Conservation (phyloP, 2,888 invertebrate species). For the Aphrophora alni region DNA sequence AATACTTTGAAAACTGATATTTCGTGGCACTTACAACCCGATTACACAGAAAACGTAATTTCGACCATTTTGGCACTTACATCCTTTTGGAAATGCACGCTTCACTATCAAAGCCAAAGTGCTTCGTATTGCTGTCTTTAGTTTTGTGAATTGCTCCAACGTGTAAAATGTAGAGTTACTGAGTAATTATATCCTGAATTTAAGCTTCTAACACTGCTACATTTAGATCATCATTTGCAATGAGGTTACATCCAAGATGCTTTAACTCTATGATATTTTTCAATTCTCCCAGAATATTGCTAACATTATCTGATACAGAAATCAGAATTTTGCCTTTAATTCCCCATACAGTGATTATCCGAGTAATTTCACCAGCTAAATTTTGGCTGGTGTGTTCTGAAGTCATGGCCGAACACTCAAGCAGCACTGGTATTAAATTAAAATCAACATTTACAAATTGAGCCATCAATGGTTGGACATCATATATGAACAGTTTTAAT, state of each 20-base stretch:
- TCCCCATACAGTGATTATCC: not conserved
- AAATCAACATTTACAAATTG: not conserved
- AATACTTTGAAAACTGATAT: no score
- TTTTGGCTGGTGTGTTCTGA: conserved; percentile 9
- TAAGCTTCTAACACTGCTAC: not conserved
- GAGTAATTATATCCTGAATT: no score
- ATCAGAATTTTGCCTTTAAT: not conserved
- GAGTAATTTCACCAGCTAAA: conserved; percentile 6
- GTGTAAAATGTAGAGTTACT: no score
- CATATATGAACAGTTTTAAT: no score
- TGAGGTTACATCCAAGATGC: not conserved
- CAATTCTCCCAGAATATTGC: not conserved
- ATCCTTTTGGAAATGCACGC: no score
- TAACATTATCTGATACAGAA: conserved; percentile 15
- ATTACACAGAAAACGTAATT: no score
- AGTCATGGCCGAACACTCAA: not conserved
- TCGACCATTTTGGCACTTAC: no score
- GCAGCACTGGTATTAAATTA: not conserved
- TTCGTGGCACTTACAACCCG: no score
- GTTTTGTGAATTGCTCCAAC: not conserved
- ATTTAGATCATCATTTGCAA: conserved; percentile 6
- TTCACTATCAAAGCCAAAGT: not conserved
- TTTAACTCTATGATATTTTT: not conserved
- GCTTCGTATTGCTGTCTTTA: not conserved
- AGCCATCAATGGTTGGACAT: not conserved